Conservation (phyloP, 1,140 invertebrate species). For the Euglossa dilemma region DNA sequence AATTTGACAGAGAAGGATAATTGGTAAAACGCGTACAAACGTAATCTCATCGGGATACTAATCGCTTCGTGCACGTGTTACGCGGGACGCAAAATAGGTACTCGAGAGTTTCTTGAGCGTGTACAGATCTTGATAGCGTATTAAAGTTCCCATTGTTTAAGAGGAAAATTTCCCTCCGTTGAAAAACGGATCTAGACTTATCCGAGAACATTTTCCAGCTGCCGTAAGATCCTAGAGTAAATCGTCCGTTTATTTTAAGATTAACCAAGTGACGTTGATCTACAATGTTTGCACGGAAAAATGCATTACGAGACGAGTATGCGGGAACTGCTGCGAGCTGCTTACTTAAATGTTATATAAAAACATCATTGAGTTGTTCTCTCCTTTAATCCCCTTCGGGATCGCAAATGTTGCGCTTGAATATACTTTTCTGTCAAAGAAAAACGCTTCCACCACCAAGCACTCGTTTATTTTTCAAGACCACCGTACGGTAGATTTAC, state of each 20-base stretch:
- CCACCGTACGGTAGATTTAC: not conserved
- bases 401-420: not conserved
- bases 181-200: not conserved
- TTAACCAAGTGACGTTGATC: not conserved
- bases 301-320: not conserved
- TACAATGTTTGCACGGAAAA: not conserved
- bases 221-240: not conserved
- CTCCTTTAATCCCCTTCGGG: not conserved
- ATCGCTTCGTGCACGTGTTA: not conserved
- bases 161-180: not conserved
- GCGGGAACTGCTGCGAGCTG: not conserved
- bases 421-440: not conserved
- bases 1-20: not conserved
- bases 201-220: not conserved
- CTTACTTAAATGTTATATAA: not conserved
- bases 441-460: not conserved
- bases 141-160: not conserved
- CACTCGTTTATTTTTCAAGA: not conserved
- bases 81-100: not conserved
- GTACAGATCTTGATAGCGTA: not conserved
- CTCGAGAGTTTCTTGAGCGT: not conserved
- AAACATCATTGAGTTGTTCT: slow-evolving; percentile 8
- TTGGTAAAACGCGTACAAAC: not conserved
- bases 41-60: slow-evolving; percentile 11
- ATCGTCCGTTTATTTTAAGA: not conserved